phyloP scores from a whole-genome alignment of 37 sponge, comb jelly and placozoan species.

The Halisarca cf. caerulea region DNA sequence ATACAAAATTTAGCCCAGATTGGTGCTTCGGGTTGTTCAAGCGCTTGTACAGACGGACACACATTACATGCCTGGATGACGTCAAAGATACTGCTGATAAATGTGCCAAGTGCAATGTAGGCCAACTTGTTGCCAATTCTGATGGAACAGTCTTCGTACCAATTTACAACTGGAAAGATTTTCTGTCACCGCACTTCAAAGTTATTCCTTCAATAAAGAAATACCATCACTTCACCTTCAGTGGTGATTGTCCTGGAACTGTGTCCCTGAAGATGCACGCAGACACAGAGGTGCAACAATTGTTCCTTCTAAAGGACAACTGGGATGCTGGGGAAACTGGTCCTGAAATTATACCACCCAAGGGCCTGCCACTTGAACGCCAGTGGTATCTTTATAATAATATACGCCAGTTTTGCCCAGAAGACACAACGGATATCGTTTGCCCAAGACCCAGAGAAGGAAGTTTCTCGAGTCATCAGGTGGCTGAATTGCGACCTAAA shows the following conservation, averaged over 20 bases:
- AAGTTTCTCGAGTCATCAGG: no score
- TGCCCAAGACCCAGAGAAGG: no score
- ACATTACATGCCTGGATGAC: background rate
- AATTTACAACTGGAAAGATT: background rate
- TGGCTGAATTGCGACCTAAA: no score
- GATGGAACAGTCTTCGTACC: background rate
- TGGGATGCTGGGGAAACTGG: no score
- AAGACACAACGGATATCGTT: no score
- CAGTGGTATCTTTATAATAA: no score
- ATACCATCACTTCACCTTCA: constrained; percentile 29
- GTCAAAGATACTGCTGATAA: background rate
- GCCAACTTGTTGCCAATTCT: background rate
- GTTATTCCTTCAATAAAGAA: background rate
- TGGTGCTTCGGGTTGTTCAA: constrained; percentile 26
- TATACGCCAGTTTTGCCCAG: no score
- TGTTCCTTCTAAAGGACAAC: no score
- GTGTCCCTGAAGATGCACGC: no score
- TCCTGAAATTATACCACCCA: no score
- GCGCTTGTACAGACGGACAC: constrained; percentile 6
- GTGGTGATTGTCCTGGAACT: background rate
- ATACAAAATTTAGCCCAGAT: constrained; percentile 31
- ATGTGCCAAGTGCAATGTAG: background rate
- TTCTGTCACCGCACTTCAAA: background rate
- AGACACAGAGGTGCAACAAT: no score
- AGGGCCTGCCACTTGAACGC: no score